Evolutionary conservation across 2,888 invertebrate species (phyloP).

Genomic region (Pseudoips prasinana): DNA sequence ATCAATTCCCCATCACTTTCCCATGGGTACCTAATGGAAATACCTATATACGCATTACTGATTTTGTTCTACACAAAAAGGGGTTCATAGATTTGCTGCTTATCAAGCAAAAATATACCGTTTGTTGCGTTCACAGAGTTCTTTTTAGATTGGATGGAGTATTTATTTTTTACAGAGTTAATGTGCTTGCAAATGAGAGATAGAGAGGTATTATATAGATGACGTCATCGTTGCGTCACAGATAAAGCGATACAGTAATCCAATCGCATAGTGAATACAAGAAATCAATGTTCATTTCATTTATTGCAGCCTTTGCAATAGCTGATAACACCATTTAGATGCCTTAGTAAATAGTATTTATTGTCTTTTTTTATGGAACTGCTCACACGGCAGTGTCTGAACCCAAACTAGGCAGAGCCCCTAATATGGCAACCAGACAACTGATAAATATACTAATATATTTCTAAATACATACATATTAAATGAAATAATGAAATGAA

Average conservation of each 20-base stretch:
- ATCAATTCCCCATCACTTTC: slow-evolving; percentile 30
- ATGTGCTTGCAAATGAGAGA: slow-evolving; percentile 29
- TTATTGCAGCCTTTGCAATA: no score
- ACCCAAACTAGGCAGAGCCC: no score
- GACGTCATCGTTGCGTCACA: slow-evolving; percentile 23
- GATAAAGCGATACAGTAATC: slow-evolving; percentile 17
- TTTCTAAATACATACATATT: no score
- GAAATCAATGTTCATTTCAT: no score
- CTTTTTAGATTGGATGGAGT: slow-evolving; percentile 1
- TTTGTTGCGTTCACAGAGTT: background rate
- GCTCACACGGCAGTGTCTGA: no score
- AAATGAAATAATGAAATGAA: no score
- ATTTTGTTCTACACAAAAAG: slow-evolving; percentile 22
- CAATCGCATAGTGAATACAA: slow-evolving; percentile 16
- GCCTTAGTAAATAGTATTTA: no score
- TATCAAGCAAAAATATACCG: slow-evolving; percentile 11
- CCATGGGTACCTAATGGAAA: slow-evolving; percentile 21
- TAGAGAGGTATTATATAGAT: slow-evolving; percentile 30
- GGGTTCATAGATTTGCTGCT: slow-evolving; percentile 21
- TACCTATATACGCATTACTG: slow-evolving; percentile 16
- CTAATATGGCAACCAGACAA: no score
- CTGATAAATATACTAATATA: no score
- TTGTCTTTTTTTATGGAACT: no score
- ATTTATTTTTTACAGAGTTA: slow-evolving; percentile 25
- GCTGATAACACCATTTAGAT: no score